These are phyloP conservation scores for Oscheius sp. DNA, from an alignment of 2,888 invertebrate genomes.

Conservation along the genomic window DNA sequence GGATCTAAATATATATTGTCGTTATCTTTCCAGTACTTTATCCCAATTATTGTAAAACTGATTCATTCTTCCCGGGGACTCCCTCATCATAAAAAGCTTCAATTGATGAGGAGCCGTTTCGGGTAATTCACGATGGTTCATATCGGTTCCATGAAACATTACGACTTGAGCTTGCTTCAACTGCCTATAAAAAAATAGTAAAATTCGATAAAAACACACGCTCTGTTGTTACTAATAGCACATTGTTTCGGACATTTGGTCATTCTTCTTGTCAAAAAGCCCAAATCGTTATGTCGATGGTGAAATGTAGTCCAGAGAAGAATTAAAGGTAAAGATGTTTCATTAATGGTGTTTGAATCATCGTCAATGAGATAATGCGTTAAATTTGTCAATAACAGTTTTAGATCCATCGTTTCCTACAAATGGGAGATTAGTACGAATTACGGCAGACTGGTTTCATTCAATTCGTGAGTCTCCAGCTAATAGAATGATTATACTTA, in stretches of 20 bases:
- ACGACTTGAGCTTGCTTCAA: background rate
- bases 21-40: too few species aligned
- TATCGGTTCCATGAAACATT: background rate
- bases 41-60: slow-evolving; percentile 4
- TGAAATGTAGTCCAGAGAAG: background rate
- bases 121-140: background rate
- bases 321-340: background rate
- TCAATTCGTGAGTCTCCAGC: too few species aligned
- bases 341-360: too few species aligned
- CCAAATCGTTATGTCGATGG: background rate
- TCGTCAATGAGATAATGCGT: too few species aligned
- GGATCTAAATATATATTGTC: slow-evolving; percentile 11
- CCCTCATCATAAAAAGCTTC: slow-evolving; percentile 5
- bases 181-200: background rate
- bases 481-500: too few species aligned
- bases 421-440: too few species aligned
- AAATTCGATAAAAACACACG: background rate
- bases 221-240: background rate
- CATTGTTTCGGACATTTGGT: background rate
- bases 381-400: too few species aligned
- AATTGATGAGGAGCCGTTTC: background rate
- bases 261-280: background rate
- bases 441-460: too few species aligned
- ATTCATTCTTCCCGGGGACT: slow-evolving; percentile 4
- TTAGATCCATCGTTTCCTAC: too few species aligned